phyloP scores from a whole-genome alignment of 2,797 vertebrate genomes.

The Champsocephalus gunnari region DNA sequence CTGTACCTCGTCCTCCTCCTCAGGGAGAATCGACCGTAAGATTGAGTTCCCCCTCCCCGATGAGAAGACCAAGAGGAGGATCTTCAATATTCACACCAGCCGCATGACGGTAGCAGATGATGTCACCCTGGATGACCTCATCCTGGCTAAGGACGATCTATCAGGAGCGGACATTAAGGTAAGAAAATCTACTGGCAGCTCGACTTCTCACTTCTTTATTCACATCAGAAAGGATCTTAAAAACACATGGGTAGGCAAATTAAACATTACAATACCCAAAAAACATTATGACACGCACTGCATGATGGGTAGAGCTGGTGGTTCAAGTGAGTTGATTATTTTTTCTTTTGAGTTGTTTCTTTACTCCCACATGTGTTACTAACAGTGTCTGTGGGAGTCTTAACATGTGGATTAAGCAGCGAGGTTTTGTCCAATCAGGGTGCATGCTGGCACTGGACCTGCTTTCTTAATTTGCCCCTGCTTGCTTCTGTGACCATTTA shows the following conservation, averaged over 20 bases:
- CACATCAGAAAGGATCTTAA: background rate
- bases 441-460: background rate
- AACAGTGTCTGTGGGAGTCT: background rate
- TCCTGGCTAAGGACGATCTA: conserved; percentile 97
- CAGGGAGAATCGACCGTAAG: conserved; percentile 96
- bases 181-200: conserved; percentile 2
- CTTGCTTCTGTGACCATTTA: conserved; percentile 14
- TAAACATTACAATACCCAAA: background rate
- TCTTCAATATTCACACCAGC: conserved; percentile 98
- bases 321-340: background rate
- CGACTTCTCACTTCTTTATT: background rate
- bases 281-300: no score
- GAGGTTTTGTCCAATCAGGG: background rate
- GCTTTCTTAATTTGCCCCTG: background rate
- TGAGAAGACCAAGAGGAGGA: conserved; percentile 96
- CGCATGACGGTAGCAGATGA: conserved; percentile 95
- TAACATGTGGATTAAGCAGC: background rate
- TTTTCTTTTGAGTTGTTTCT: background rate
- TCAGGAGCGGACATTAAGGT: conserved; percentile 99
- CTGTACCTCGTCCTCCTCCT: background rate
- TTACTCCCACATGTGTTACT: background rate
- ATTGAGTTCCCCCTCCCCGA: conserved; percentile 97
- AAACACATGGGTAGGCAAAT: background rate
- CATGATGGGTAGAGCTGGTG: background rate
- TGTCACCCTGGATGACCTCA: conserved; percentile 95